phyloP scores from a whole-genome alignment of 1,140 invertebrate species.

The Tetraneura akinire region DNA sequence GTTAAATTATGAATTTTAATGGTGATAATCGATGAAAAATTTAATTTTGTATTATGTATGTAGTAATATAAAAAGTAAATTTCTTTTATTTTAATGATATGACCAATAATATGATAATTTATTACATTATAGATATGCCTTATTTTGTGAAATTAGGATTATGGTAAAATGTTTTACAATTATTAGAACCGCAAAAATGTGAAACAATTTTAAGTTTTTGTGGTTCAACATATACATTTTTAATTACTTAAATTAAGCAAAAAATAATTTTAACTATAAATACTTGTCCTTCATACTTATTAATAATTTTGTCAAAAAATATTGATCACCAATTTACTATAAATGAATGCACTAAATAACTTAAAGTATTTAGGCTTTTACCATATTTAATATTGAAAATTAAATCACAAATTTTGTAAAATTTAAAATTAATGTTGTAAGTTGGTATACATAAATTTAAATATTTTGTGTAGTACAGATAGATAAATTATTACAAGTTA shows the following conservation, averaged over 20 bases:
- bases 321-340: neutral
- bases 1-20: neutral
- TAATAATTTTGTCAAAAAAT: neutral
- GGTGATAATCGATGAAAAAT: neutral
- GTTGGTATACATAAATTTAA: no score
- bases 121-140: neutral
- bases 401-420: no score
- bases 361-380: no score
- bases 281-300: no score
- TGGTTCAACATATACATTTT: neutral
- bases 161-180: no score
- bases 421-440: no score
- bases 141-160: constrained; percentile 9
- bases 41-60: neutral
- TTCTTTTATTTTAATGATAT: constrained; percentile 38
- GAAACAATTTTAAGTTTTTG: neutral
- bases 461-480: no score
- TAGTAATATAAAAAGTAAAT: neutral
- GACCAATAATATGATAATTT: constrained; percentile 26
- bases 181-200: neutral
- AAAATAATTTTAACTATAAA: neutral
- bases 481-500: no score
- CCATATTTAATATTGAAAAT: no score
- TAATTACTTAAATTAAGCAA: constrained; percentile 12
- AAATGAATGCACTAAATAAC: neutral